Percentiles rank a stretch among this genome's conserved stretches.
Conservation (phyloP, 2,113 vertebrate species). For the Centropus bengalensis region DNA sequence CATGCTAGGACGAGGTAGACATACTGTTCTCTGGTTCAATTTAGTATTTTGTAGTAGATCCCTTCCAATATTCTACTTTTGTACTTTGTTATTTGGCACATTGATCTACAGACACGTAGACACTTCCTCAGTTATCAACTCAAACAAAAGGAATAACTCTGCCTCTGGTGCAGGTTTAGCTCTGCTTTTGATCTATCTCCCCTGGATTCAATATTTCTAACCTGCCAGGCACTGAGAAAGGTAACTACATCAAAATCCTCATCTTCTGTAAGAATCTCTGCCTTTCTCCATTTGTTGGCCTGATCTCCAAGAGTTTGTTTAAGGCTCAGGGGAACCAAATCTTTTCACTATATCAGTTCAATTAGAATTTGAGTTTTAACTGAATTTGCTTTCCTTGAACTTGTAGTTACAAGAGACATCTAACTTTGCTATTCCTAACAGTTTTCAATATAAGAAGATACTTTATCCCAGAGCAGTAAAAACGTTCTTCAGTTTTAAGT, state of each 20-base stretch:
- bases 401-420: background rate
- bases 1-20: background rate
- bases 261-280: background rate
- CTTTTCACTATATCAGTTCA: background rate
- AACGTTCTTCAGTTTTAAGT: background rate
- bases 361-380: background rate
- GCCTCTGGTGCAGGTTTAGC: background rate
- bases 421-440: background rate
- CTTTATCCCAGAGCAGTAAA: background rate
- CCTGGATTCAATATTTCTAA: background rate
- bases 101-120: background rate
- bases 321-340: background rate
- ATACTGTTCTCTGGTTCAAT: background rate
- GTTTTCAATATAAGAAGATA: background rate
- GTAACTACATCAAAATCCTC: background rate
- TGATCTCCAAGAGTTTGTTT: background rate
- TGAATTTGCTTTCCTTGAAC: background rate
- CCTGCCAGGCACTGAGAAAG: background rate
- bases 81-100: background rate
- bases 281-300: background rate
- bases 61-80: background rate
- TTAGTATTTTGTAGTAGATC: background rate
- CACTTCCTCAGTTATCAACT: background rate
- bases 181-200: background rate
- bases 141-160: background rate